Conservation (phyloP, 1,140 invertebrate genomes). For the Anastrepha ludens region DNA sequence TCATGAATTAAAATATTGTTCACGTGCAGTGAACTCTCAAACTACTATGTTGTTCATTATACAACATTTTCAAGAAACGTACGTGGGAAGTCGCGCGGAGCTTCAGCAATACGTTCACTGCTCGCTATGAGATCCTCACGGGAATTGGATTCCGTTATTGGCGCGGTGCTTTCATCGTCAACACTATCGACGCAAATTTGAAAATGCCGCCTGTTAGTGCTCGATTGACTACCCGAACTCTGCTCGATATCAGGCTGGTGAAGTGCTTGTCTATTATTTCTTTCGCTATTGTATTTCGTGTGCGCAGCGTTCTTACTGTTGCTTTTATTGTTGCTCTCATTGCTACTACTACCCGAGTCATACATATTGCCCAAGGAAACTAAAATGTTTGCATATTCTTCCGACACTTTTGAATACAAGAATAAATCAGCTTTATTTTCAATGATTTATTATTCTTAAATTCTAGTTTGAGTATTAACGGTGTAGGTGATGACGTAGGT, state of each 20-base stretch:
- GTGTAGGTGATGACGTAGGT: no score
- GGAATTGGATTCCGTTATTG: conserved; percentile 69
- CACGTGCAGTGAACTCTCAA: background rate
- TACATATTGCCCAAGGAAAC: conserved; percentile 31
- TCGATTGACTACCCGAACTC: background rate
- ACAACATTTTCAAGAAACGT: conserved; percentile 14
- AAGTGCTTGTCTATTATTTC: background rate
- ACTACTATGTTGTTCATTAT: no score
- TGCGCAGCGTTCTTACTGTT: background rate
- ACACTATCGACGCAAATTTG: conserved; percentile 70
- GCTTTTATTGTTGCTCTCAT: background rate
- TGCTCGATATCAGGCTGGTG: conserved; percentile 31
- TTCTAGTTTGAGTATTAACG: no score
- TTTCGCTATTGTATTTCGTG: background rate
- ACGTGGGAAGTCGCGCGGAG: conserved; percentile 64
- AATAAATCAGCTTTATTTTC: no score
- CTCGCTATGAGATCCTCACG: conserved; percentile 66
- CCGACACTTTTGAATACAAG: no score
- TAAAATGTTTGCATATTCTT: background rate
- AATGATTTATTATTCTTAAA: no score
- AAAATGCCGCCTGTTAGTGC: conserved; percentile 57
- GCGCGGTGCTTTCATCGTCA: conserved; percentile 69
- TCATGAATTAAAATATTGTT: background rate
- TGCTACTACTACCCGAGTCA: conserved; percentile 2
- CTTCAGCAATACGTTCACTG: conserved; percentile 54